phyloP scores from a whole-genome alignment of 2,888 invertebrate genomes.

The Hirudinaria manillensis region DNA sequence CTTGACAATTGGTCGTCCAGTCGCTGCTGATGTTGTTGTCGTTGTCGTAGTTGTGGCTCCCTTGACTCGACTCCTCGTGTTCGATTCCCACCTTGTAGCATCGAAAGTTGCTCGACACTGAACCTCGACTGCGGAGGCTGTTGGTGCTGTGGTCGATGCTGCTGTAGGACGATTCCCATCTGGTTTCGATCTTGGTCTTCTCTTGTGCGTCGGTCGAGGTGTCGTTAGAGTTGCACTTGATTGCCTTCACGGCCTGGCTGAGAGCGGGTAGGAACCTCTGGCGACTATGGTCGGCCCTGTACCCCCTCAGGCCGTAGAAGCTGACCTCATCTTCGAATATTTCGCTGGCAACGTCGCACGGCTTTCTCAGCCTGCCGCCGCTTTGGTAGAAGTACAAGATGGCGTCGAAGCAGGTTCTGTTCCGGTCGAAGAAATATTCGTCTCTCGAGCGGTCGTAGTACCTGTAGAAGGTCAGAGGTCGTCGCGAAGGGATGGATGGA shows the following conservation, averaged over 20 bases:
- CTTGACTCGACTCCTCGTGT: neutral
- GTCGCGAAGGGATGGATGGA: neutral
- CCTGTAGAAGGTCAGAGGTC: slow-evolving; percentile 56
- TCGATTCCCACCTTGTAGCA: neutral
- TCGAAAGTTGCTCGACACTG: neutral
- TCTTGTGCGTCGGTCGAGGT: neutral
- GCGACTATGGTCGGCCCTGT: neutral
- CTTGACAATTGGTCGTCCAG: no score
- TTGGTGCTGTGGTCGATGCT: slow-evolving; percentile 1
- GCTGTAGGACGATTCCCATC: neutral
- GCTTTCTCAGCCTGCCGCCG: slow-evolving; percentile 85
- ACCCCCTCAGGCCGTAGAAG: slow-evolving; percentile 19
- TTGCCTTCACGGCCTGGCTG: neutral
- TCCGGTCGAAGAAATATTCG: slow-evolving; percentile 99
- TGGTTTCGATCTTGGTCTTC: neutral
- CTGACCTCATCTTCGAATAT: slow-evolving; percentile 20
- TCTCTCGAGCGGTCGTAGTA: slow-evolving; percentile 96
- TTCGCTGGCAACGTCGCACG: slow-evolving; percentile 73
- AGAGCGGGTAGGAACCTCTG: neutral
- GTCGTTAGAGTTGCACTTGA: neutral
- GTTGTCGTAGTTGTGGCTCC: neutral
- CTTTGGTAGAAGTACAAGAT: slow-evolving; percentile 65
- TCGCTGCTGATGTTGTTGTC: neutral
- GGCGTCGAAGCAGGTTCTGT: slow-evolving; percentile 97
- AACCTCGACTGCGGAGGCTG: neutral